Percentiles rank a stretch among this genome's conserved stretches.
Conservation (phyloP, 2,113 vertebrate species). For the Mirza zaza region DNA sequence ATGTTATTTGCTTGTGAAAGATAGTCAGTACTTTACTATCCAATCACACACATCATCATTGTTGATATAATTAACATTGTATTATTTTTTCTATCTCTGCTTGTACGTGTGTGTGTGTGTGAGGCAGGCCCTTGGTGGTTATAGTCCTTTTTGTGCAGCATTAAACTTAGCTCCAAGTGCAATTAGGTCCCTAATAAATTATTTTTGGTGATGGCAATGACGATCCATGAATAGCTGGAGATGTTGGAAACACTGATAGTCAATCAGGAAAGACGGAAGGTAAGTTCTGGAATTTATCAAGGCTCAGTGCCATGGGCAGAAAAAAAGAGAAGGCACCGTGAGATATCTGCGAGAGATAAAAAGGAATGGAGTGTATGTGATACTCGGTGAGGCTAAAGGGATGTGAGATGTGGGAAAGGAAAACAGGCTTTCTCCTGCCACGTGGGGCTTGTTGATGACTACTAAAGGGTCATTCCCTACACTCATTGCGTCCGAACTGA, state of each 20-base stretch:
- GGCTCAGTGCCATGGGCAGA: neutral
- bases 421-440: neutral
- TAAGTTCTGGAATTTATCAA: neutral
- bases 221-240: no score
- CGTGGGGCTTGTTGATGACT: rapidly evolving
- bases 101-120: neutral
- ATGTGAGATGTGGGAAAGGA: rapidly evolving
- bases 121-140: neutral
- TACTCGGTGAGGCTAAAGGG: neutral
- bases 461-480: neutral
- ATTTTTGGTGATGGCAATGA: neutral
- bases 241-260: neutral
- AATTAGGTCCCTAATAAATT: neutral
- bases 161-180: neutral
- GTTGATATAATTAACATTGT: neutral
- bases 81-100: neutral
- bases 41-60: neutral
- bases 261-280: neutral
- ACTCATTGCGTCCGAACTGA: rapidly evolving
- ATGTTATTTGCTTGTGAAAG: neutral
- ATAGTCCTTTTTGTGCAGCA: neutral
- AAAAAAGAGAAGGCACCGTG: neutral
- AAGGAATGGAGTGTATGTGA: neutral
- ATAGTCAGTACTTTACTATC: neutral
- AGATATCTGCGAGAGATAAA: neutral